Evolutionary conservation across 2,113 vertebrate genomes (phyloP), one percentile per base, ranked within the genome.

Genomic region (Phalacrocorax aristotelis): DNA sequence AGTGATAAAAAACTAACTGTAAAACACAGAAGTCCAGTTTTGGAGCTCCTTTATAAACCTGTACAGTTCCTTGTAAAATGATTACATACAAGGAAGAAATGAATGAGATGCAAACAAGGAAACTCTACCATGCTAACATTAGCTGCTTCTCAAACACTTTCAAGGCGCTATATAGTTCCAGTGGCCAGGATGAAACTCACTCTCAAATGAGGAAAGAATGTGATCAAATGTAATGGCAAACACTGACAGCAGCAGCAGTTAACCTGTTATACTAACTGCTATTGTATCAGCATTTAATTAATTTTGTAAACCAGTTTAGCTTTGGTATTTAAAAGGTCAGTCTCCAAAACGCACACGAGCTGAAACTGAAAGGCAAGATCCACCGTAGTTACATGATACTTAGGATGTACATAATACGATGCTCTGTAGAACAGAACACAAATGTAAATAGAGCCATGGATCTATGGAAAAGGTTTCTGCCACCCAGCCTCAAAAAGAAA

Each of bases 401-500:
- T 51, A 36, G 57, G 61, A 78, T 12, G 21, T 71, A 70, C 77
- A 64, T 64, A 93, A 93, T 32, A 89, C 9, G 21, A 83, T 27
- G 52, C 82, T 88, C 52, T 91, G 70, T 72, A 38, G 60, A 93
- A 74, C 58, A 74, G 87, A 62, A 76, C 87, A 77, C 85, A 88
- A 91, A 86, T 58, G 61, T 84, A 91, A 95, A 95, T 10, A 95
- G 57, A 95, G 68, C 17, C 79, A 90, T 0, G 3, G 55, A 89
- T 68, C 79, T 83, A 60, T 36, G 72, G 74, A 82, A 81, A 82
- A 94, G 65, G 70, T 75, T 96, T 89, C 88, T 95, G 79, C 86
- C 68, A 86, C 64, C 38, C 64, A 74, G 60, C 29, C 77, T 54
- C 0, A 0, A 91, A 49, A 55, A 85, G 48, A 95, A 95, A 95